Percentiles rank a stretch among this genome's conserved stretches.
These are phyloP conservation scores for Rhineura floridana DNA, from an alignment of 2,113 vertebrate genomes.

Conservation along the genomic window DNA sequence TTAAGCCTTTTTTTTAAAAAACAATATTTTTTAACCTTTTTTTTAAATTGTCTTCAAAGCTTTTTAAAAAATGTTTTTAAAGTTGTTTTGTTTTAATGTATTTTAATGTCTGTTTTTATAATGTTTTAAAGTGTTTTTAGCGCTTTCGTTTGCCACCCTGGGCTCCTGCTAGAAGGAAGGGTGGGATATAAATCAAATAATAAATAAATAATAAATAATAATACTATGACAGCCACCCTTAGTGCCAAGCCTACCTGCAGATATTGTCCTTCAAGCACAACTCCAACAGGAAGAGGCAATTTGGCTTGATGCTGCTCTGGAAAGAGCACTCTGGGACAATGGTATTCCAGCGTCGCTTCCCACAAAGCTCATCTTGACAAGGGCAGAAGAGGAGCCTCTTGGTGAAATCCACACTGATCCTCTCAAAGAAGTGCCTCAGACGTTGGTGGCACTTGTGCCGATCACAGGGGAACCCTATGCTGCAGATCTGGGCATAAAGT, in stretches of 20 bases:
- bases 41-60: too few relatives aligned
- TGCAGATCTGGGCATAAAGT: conserved; percentile 89
- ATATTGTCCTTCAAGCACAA: conserved; percentile 85
- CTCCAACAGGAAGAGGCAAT: conserved; percentile 86
- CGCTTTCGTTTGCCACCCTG: too few relatives aligned
- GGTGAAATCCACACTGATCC: conserved; percentile 84
- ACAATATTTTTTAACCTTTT: too few relatives aligned
- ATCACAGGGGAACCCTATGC: conserved; percentile 83
- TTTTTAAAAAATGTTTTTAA: too few relatives aligned
- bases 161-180: too few relatives aligned
- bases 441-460: conserved; percentile 85
- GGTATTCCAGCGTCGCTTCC: conserved; percentile 90
- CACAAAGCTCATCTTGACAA: conserved; percentile 87
- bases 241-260: conserved; percentile 85
- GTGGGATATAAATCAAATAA: too few relatives aligned
- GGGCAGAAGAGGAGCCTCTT: conserved; percentile 94
- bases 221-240: too few relatives aligned
- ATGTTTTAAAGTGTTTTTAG: too few relatives aligned
- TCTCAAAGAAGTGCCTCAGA: conserved; percentile 92
- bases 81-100: too few relatives aligned
- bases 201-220: too few relatives aligned
- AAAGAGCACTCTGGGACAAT: conserved; percentile 94
- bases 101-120: too few relatives aligned
- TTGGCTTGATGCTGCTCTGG: conserved; percentile 79
- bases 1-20: too few relatives aligned